These are phyloP conservation scores for Toxotes chatareus DNA, from an alignment of 2,113 vertebrate species.

Conservation along the genomic window DNA sequence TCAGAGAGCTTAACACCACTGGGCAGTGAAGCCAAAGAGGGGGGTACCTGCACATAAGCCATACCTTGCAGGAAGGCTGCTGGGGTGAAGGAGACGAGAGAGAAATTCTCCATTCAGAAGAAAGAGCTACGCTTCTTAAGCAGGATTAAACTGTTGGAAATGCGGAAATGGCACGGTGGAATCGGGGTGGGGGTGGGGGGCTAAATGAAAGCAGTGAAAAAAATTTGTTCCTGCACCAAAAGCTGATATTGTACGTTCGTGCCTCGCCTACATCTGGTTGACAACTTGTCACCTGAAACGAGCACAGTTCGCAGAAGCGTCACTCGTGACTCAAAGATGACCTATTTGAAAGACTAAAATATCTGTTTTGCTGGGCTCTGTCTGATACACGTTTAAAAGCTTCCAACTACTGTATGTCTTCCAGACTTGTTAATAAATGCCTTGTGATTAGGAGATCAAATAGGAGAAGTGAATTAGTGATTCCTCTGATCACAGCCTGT, in stretches of 20 bases:
- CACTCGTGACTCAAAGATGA: constrained; percentile 70
- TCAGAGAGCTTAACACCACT: constrained; percentile 62
- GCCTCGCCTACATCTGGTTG: constrained; percentile 10
- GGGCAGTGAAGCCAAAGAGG: constrained; percentile 38
- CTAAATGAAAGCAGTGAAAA: constrained; percentile 22
- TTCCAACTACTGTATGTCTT: constrained; percentile 64
- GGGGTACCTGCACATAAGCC: constrained; percentile 31
- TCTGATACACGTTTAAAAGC: constrained; percentile 52
- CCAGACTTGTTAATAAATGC: constrained; percentile 80
- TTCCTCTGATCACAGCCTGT: constrained; percentile 78
- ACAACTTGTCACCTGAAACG: constrained; percentile 53
- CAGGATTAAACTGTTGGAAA: constrained; percentile 36
- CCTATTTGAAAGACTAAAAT: constrained; percentile 72
- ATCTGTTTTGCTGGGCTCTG: constrained; percentile 61
- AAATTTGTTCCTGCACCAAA: constrained; percentile 13
- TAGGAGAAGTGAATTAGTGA: constrained; percentile 72
- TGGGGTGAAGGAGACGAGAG: not conserved
- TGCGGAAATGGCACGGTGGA: not conserved
- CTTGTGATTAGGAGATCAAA: constrained; percentile 81
- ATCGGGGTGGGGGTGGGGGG: not conserved
- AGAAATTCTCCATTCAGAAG: constrained; percentile 32
- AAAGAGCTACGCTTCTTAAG: constrained; percentile 17
- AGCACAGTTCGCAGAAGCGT: constrained; percentile 34
- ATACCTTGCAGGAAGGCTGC: constrained; percentile 45
- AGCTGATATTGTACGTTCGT: not conserved